Conservation (phyloP, 1,140 invertebrate species). For the Metaphire vulgaris region DNA sequence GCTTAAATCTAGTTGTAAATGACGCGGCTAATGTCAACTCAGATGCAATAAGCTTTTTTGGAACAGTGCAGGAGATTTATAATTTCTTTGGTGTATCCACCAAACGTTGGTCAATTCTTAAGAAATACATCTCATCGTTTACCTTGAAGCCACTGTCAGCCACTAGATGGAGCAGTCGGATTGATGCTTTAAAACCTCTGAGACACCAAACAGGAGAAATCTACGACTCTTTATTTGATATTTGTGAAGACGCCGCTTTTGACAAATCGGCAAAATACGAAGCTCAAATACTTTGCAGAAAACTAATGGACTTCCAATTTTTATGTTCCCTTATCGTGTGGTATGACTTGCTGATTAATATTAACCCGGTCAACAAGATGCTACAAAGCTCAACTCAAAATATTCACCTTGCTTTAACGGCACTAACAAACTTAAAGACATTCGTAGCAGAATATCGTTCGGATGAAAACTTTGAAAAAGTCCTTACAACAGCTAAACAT, state of each 20-base stretch:
- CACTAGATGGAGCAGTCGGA: neutral
- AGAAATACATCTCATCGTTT: neutral
- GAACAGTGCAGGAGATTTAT: constrained; percentile 9
- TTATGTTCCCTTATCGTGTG: neutral
- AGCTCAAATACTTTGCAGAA: neutral
- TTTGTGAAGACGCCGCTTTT: neutral
- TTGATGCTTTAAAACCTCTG: constrained; percentile 8
- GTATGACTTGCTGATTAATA: neutral
- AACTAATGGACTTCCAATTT: neutral
- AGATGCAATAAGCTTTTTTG: constrained; percentile 11
- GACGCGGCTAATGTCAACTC: neutral
- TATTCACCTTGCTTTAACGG: neutral
- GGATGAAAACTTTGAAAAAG: neutral
- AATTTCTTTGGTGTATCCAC: constrained; percentile 6
- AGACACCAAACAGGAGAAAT: constrained; percentile 12
- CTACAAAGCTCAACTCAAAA: neutral
- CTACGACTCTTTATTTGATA: constrained; percentile 18
- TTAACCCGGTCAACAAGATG: neutral
- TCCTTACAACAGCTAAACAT: neutral
- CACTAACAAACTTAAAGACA: neutral
- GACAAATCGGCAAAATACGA: neutral
- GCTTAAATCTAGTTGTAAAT: constrained; percentile 9
- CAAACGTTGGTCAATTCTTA: constrained; percentile 10
- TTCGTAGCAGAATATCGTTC: neutral
- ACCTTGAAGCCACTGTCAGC: neutral